Percentiles rank a stretch among this genome's conserved stretches.
phyloP scores from a whole-genome alignment of 2,888 invertebrate species.

The Odontothrips loti region DNA sequence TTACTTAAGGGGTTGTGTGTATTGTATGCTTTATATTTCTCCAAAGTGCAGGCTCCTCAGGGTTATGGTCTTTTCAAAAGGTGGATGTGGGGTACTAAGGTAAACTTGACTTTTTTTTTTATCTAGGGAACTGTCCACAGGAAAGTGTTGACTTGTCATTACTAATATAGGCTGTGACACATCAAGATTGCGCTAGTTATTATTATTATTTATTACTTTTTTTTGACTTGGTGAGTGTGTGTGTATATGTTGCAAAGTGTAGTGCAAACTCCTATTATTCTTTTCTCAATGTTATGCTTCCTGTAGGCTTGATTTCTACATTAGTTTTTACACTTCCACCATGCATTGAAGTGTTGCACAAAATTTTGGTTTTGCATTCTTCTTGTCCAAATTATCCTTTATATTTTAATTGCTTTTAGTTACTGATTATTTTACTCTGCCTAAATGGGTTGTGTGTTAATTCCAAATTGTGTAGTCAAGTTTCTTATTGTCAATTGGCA shows the following conservation, averaged over 20 bases:
- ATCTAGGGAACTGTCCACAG: neutral
- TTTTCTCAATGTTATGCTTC: neutral
- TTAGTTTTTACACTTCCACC: too few species aligned
- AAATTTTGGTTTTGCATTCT: too few species aligned
- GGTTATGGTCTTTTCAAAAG: too few species aligned
- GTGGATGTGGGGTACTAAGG: too few species aligned
- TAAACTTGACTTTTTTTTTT: neutral
- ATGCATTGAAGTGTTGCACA: too few species aligned
- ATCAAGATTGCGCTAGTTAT: conserved; percentile 20
- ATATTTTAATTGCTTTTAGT: neutral
- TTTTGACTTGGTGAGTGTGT: neutral
- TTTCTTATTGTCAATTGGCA: neutral
- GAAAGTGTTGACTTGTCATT: conserved; percentile 13
- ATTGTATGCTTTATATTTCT: neutral
- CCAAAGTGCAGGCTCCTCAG: neutral
- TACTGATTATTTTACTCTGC: neutral
- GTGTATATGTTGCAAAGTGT: neutral
- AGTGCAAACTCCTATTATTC: neutral
- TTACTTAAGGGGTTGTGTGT: neutral
- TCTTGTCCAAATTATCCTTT: neutral
- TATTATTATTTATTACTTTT: conserved; percentile 2
- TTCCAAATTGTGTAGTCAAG: too few species aligned
- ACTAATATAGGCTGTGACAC: conserved; percentile 9
- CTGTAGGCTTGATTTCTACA: neutral
- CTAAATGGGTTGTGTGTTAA: too few species aligned